A percentile compares a stretch with the other conserved stretches of the same genome.
Conservation (phyloP, 2,797 vertebrate species). For the Sciaenops ocellatus region DNA sequence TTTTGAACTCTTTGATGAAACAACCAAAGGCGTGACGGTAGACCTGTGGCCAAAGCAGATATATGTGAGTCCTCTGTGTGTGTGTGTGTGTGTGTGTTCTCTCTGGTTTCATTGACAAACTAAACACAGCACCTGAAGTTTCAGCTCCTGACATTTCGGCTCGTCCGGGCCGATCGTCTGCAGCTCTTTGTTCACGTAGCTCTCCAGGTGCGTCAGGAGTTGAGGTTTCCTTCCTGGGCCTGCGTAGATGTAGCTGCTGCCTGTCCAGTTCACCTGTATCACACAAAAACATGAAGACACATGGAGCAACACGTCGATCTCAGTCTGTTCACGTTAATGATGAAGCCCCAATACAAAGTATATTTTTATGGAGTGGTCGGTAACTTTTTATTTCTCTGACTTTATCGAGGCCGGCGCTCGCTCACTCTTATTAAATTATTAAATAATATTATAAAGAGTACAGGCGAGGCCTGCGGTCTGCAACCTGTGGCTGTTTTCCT, state of each 20-base stretch:
- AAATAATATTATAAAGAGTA: too few species aligned
- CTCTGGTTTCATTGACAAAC: not conserved
- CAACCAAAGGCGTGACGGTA: slow-evolving; percentile 88
- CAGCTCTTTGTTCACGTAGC: slow-evolving; percentile 84
- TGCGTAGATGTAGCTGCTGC: slow-evolving; percentile 53
- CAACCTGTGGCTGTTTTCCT: too few species aligned
- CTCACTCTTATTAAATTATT: too few species aligned
- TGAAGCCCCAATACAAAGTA: too few species aligned
- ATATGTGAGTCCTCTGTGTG: not conserved
- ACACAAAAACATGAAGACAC: slow-evolving; percentile 10
- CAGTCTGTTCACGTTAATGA: too few species aligned
- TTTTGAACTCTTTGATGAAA: slow-evolving; percentile 90
- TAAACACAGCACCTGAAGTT: slow-evolving; percentile 83
- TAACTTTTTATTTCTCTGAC: too few species aligned
- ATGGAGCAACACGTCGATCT: too few species aligned
- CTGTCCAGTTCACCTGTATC: slow-evolving; percentile 55
- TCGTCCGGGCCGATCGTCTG: slow-evolving; percentile 73
- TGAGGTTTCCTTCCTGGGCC: slow-evolving; percentile 80
- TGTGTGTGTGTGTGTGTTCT: too few species aligned
- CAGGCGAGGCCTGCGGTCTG: too few species aligned
- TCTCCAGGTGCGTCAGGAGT: slow-evolving; percentile 84
- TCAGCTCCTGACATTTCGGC: slow-evolving; percentile 82
- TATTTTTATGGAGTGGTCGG: too few species aligned
- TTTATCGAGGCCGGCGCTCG: too few species aligned
- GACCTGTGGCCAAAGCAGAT: slow-evolving; percentile 79